A percentile compares a stretch with the other conserved stretches of the same genome.
Evolutionary conservation across 2,888 invertebrate species (phyloP).

Genomic region (Agrochola macilenta): DNA sequence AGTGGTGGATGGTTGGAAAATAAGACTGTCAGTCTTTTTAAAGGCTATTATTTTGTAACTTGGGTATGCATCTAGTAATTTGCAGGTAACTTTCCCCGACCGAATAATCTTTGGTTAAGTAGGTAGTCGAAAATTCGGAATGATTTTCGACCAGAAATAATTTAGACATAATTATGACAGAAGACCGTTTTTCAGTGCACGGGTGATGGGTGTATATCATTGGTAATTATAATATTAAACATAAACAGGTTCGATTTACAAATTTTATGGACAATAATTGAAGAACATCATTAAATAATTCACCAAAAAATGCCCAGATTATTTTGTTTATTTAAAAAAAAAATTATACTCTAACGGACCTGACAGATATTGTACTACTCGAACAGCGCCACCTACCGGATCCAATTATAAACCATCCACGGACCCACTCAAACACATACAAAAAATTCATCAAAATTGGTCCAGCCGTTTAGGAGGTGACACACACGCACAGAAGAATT

Average conservation of each 20-base stretch:
- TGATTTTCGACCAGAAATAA: background rate
- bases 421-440: no score
- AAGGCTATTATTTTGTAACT: background rate
- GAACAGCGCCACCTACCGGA: background rate
- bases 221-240: conserved; percentile 41
- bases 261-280: background rate
- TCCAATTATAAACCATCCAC: background rate
- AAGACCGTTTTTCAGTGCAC: conserved; percentile 57
- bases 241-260: background rate
- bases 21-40: background rate
- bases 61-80: background rate
- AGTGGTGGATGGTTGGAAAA: no score
- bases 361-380: background rate
- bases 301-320: background rate
- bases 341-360: background rate
- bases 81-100: background rate
- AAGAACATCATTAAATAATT: background rate
- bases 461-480: no score
- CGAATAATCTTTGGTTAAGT: background rate
- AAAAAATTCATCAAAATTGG: no score
- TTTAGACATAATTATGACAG: background rate
- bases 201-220: conserved; percentile 49
- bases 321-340: no score
- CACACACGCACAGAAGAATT: no score
- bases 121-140: background rate